Percentiles rank a stretch among this genome's conserved stretches.
Evolutionary conservation across 2,113 vertebrate genomes (phyloP).

Genomic region (Micronycteris hirsuta): DNA sequence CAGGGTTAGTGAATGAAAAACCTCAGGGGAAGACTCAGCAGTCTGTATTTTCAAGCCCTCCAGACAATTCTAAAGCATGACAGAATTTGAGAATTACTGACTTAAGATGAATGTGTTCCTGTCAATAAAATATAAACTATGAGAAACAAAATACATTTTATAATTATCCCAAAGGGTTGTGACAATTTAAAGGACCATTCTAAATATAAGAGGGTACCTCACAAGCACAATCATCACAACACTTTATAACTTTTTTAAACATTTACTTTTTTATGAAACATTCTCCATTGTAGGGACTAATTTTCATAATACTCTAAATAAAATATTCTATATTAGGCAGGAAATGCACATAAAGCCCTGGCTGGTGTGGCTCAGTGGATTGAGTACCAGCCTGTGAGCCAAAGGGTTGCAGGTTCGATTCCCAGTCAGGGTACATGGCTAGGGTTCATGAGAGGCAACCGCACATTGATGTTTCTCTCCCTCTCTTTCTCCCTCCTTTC

Average conservation of each 20-base stretch:
- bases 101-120: neutral
- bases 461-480: too few relatives aligned
- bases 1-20: neutral
- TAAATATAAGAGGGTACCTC: neutral
- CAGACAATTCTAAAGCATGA: neutral
- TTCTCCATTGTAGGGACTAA: neutral
- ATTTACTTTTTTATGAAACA: constrained; percentile 30
- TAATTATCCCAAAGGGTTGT: neutral
- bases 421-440: too few relatives aligned
- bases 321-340: constrained; percentile 35
- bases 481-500: too few relatives aligned
- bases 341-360: neutral
- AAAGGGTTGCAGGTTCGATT: too few relatives aligned
- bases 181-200: neutral
- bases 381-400: too few relatives aligned
- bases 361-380: too few relatives aligned
- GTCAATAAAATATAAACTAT: neutral
- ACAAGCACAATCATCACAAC: neutral
- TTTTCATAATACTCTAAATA: constrained; percentile 50
- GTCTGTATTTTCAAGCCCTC: neutral
- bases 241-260: neutral
- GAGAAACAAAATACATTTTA: constrained; percentile 1
- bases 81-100: neutral
- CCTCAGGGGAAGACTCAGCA: neutral
- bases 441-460: too few relatives aligned